Percentiles rank a stretch among this genome's conserved stretches.
These are phyloP conservation scores for Silurus glanis DNA, from an alignment of 2,113 vertebrate species.

Conservation along the genomic window DNA sequence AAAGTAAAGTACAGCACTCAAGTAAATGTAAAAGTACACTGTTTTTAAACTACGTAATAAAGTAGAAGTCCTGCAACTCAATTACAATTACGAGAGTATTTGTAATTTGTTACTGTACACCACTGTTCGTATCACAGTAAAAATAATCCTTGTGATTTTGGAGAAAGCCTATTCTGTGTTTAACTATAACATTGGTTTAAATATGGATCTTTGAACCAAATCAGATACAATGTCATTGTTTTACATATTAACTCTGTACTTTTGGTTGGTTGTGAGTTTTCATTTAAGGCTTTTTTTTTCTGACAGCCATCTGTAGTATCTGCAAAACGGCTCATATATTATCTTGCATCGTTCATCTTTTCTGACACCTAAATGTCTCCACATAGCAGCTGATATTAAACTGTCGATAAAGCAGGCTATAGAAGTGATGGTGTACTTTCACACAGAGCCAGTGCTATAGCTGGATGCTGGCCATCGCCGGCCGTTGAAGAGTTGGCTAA, in stretches of 20 bases:
- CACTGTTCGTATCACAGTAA: neutral
- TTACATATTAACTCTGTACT: neutral
- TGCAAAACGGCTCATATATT: neutral
- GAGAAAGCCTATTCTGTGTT: neutral
- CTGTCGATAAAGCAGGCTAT: constrained; percentile 29
- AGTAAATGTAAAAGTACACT: no score
- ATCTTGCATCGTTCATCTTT: neutral
- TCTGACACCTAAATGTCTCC: neutral
- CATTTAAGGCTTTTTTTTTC: neutral
- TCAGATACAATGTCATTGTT: neutral
- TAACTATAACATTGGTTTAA: neutral
- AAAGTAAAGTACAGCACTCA: no score
- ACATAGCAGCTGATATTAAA: neutral
- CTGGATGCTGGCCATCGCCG: constrained; percentile 28
- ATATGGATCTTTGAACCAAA: neutral
- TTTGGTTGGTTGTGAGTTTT: neutral
- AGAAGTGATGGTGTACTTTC: constrained; percentile 16
- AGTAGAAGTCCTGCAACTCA: no score
- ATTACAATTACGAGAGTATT: no score
- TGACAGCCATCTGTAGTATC: neutral
- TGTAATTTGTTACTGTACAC: no score
- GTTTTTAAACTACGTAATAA: no score
- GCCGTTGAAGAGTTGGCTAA: constrained; percentile 26
- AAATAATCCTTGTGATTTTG: neutral
- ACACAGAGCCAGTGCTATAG: constrained; percentile 32